Evolutionary conservation across 2,113 vertebrate genomes (phyloP).

Genomic region (Hypomesus transpacificus): DNA sequence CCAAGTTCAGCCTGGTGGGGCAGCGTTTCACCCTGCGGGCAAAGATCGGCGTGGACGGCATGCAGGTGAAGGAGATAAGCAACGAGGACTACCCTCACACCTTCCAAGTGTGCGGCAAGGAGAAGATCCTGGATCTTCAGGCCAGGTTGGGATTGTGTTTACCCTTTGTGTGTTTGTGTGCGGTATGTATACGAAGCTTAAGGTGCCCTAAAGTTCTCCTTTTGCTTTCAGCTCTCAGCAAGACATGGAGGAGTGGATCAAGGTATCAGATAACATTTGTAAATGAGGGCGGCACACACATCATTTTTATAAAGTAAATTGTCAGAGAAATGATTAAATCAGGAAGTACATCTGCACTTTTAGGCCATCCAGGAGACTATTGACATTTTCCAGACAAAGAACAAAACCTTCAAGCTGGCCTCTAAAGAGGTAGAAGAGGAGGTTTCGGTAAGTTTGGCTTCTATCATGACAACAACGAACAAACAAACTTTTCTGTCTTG

Average conservation of each 20-base stretch:
- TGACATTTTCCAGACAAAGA: slow-evolving; percentile 84
- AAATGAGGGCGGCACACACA: background rate
- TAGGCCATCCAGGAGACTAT: slow-evolving; percentile 84
- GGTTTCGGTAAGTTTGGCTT: slow-evolving; percentile 76
- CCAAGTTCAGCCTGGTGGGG: slow-evolving; percentile 90
- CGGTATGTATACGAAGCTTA: background rate
- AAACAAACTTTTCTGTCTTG: background rate
- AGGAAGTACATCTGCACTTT: background rate
- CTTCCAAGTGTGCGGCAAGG: slow-evolving; percentile 93
- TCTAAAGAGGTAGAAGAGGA: slow-evolving; percentile 81
- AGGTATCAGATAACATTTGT: slow-evolving; percentile 68
- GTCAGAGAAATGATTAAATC: no score
- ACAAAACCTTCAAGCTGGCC: slow-evolving; percentile 86
- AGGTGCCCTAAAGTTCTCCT: background rate
- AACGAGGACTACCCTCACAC: slow-evolving; percentile 88
- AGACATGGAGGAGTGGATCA: slow-evolving; percentile 90
- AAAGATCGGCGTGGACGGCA: slow-evolving; percentile 85
- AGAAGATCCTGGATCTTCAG: slow-evolving; percentile 86
- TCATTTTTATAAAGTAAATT: background rate
- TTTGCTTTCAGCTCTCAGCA: slow-evolving; percentile 80
- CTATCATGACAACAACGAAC: background rate
- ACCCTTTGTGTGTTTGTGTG: background rate
- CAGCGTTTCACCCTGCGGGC: slow-evolving; percentile 85
- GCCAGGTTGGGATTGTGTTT: slow-evolving; percentile 73
- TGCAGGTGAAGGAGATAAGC: slow-evolving; percentile 85